Conservation (phyloP, 2,888 invertebrate species). For the Drosophila paramelanica region DNA sequence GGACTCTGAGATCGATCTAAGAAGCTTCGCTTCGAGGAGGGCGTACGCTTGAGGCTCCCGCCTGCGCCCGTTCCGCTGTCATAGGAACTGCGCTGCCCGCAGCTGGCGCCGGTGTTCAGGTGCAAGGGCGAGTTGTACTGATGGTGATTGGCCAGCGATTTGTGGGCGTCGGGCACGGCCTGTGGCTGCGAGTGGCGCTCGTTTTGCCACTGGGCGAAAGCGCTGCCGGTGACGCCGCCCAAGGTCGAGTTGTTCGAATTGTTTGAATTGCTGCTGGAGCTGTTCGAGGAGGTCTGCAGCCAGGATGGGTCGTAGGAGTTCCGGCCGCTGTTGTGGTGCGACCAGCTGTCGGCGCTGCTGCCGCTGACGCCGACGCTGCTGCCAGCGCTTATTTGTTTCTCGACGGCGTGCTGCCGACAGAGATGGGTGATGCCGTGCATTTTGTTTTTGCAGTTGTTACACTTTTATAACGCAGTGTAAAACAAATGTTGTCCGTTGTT, state of each 20-base stretch:
- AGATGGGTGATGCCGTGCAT: slow-evolving; percentile 85
- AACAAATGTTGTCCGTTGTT: slow-evolving; percentile 27
- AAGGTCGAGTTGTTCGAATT: slow-evolving; percentile 59
- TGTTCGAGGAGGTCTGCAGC: slow-evolving; percentile 80
- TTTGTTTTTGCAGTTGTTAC: slow-evolving; percentile 52
- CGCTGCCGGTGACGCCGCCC: slow-evolving; percentile 70
- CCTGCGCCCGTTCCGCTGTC: slow-evolving; percentile 70
- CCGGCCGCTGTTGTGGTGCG: slow-evolving; percentile 53
- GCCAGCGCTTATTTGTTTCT: slow-evolving; percentile 84
- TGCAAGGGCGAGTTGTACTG: slow-evolving; percentile 77
- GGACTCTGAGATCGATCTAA: slow-evolving; percentile 84
- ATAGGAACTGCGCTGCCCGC: slow-evolving; percentile 76
- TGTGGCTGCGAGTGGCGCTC: slow-evolving; percentile 83
- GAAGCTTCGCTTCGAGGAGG: slow-evolving; percentile 81
- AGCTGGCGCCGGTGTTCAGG: slow-evolving; percentile 23
- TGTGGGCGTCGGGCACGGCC: slow-evolving; percentile 83
- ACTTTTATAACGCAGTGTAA: slow-evolving; percentile 67
- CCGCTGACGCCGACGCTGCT: slow-evolving; percentile 28
- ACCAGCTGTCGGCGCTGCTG: slow-evolving; percentile 59
- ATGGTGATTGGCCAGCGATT: slow-evolving; percentile 80
- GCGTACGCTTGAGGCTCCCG: slow-evolving; percentile 81
- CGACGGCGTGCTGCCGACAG: slow-evolving; percentile 85
- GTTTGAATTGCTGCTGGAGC: slow-evolving; percentile 83
- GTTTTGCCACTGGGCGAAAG: slow-evolving; percentile 66
- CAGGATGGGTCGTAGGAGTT: slow-evolving; percentile 70